These are phyloP conservation scores for Speoplatyrhinus poulsoni DNA, from an alignment of 2,113 vertebrate genomes.

Conservation along the genomic window DNA sequence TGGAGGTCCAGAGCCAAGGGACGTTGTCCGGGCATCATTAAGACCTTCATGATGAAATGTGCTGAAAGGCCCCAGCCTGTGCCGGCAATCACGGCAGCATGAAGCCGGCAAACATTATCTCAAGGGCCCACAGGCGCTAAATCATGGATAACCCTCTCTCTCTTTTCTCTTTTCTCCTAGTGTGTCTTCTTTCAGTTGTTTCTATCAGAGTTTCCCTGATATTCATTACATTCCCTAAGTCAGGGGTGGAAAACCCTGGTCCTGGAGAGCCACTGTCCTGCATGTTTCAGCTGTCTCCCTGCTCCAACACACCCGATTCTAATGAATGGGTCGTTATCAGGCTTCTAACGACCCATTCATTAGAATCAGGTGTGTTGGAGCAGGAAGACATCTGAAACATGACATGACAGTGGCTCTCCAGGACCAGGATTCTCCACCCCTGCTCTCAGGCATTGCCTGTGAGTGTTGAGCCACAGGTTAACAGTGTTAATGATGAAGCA, in stretches of 20 bases:
- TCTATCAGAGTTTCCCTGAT: background rate
- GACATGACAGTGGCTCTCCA: too few species aligned
- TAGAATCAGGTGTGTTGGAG: too few species aligned
- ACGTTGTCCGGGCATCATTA: constrained; percentile 76
- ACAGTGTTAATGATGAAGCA: constrained; percentile 12
- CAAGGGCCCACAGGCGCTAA: constrained; percentile 71
- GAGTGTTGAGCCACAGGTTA: background rate
- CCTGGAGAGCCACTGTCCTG: too few species aligned
- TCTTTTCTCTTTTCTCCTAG: constrained; percentile 52
- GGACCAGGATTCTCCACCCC: too few species aligned
- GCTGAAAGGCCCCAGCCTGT: constrained; percentile 72
- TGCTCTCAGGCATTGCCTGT: background rate
- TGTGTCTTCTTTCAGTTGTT: constrained; percentile 55
- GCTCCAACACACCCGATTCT: too few species aligned
- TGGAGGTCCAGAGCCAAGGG: constrained; percentile 56
- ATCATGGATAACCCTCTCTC: constrained; percentile 77
- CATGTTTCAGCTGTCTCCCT: background rate
- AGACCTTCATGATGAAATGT: constrained; percentile 78
- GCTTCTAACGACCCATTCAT: too few species aligned
- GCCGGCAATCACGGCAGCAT: constrained; percentile 68
- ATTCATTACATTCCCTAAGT: constrained; percentile 15
- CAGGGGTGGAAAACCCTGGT: too few species aligned
- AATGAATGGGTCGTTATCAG: too few species aligned
- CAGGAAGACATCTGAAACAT: too few species aligned
- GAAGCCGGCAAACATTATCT: constrained; percentile 69